Evolutionary conservation across 23 tunicate species (phyloP).

Genomic region (Diplosoma virens): DNA sequence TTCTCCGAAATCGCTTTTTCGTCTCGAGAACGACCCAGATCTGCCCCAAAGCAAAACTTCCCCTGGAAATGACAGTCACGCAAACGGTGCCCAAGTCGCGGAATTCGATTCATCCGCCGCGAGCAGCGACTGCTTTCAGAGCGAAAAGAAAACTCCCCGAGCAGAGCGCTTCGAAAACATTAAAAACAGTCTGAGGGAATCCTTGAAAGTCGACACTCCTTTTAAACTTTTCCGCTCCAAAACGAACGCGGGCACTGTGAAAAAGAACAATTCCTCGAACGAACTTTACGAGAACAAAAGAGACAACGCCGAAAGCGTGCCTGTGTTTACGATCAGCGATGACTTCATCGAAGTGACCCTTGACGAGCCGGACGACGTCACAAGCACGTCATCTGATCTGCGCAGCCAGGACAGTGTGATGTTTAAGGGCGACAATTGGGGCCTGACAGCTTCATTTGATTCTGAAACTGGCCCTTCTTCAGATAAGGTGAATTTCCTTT

Average conservation of each 20-base stretch:
- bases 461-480: too few species aligned
- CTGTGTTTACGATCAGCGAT: conserved; percentile 44
- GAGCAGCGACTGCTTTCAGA: background rate
- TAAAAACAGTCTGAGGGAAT: background rate
- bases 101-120: background rate
- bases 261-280: background rate
- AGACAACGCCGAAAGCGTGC: background rate
- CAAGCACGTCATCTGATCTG: too few species aligned
- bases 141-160: background rate
- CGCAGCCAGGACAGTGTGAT: too few species aligned
- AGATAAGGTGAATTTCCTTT: too few species aligned
- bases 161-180: background rate
- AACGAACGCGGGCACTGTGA: background rate
- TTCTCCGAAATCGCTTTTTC: conserved; percentile 38
- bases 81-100: background rate
- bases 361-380: too few species aligned
- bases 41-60: background rate
- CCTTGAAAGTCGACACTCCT: background rate
- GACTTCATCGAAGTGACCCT: conserved; percentile 72
- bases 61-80: too few species aligned
- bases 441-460: too few species aligned
- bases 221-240: conserved; percentile 36
- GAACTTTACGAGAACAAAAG: background rate
- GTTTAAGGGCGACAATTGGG: too few species aligned
- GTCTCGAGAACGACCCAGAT: background rate